Percentiles rank a stretch among this genome's conserved stretches.
Evolutionary conservation across 2,888 invertebrate genomes (phyloP).

Genomic region (Lithophane semibrunnea): DNA sequence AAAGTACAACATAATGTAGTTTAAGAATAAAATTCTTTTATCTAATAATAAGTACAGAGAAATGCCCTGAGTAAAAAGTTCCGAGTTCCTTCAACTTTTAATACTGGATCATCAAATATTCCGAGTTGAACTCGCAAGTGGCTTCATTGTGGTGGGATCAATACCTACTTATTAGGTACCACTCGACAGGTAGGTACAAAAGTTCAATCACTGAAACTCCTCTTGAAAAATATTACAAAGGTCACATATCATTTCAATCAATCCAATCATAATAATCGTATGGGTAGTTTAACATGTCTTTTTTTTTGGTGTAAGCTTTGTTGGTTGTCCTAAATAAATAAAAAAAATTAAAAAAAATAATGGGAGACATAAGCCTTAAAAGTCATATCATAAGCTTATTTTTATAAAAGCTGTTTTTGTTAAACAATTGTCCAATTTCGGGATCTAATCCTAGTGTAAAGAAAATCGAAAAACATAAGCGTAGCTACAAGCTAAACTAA

Average conservation of each 20-base stretch:
- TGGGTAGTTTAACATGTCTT: too few relatives aligned
- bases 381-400: too few relatives aligned
- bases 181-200: background rate
- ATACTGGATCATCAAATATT: slow-evolving; percentile 37
- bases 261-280: too few relatives aligned
- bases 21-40: background rate
- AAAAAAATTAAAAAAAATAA: too few relatives aligned
- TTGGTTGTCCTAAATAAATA: too few relatives aligned
- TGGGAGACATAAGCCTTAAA: too few relatives aligned
- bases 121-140: slow-evolving; percentile 23
- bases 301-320: too few relatives aligned
- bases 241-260: background rate
- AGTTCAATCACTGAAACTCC: background rate
- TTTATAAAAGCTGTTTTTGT: too few relatives aligned
- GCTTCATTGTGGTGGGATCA: slow-evolving; percentile 57
- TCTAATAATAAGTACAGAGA: background rate
- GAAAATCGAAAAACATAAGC: too few relatives aligned
- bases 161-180: slow-evolving; percentile 52
- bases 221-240: background rate
- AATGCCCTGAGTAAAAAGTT: slow-evolving; percentile 39
- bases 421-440: too few relatives aligned
- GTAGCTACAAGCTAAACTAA: too few relatives aligned
- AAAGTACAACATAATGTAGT: background rate
- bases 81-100: slow-evolving; percentile 20
- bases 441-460: too few relatives aligned